A percentile compares a stretch with the other conserved stretches of the same genome.
Evolutionary conservation across 2,113 vertebrate genomes (phyloP).

Genomic region (Clarias gariepinus): DNA sequence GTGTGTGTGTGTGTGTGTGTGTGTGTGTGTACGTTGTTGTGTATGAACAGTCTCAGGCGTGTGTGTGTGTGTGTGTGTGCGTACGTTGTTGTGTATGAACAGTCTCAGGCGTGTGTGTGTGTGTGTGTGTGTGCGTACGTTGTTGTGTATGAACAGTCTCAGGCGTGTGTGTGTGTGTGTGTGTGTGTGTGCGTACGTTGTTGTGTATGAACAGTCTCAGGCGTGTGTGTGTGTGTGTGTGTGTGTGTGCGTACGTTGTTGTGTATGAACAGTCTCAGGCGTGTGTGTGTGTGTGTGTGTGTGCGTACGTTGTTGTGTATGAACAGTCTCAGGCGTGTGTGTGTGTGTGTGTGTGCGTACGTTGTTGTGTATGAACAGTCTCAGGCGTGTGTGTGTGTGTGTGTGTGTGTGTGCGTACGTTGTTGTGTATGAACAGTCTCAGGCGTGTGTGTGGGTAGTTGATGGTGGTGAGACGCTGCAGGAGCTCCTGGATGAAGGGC

Average conservation of each 20-base stretch:
- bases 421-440: slow-evolving; percentile 77
- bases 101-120: background rate
- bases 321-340: slow-evolving; percentile 34
- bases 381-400: too few species aligned
- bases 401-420: slow-evolving; percentile 53
- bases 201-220: background rate
- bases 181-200: too few species aligned
- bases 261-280: background rate
- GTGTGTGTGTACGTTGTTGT: slow-evolving; percentile 75
- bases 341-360: too few species aligned
- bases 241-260: background rate
- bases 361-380: too few species aligned
- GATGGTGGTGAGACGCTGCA: slow-evolving; percentile 70
- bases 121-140: slow-evolving; percentile 52
- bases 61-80: background rate
- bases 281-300: background rate
- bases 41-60: slow-evolving; percentile 71
- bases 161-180: too few species aligned
- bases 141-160: slow-evolving; percentile 70
- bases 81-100: background rate
- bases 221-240: too few species aligned
- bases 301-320: slow-evolving; percentile 73
- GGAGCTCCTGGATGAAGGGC: slow-evolving; percentile 76
- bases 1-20: too few species aligned
- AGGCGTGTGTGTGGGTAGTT: slow-evolving; percentile 71